Percentiles rank a stretch among this genome's conserved stretches.
These are phyloP conservation scores for Dipodomys ordii DNA, from an alignment of 2,113 vertebrate genomes.

Conservation along the genomic window DNA sequence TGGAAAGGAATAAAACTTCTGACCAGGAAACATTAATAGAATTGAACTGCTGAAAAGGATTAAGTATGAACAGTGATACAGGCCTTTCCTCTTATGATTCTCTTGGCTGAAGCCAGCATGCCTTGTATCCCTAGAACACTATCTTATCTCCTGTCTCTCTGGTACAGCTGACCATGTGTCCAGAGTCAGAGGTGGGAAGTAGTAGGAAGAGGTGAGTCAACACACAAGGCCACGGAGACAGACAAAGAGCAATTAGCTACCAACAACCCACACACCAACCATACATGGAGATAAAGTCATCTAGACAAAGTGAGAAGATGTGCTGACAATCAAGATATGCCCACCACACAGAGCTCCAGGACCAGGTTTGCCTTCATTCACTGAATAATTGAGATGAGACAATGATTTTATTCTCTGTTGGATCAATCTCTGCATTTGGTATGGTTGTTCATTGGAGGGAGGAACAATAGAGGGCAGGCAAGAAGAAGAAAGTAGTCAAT, in stretches of 20 bases:
- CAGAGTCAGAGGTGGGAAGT: neutral
- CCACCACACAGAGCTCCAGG: neutral
- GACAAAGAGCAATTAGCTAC: neutral
- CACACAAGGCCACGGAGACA: neutral
- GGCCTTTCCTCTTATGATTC: neutral
- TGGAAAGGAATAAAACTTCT: neutral
- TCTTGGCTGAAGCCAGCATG: neutral
- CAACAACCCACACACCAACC: neutral
- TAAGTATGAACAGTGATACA: neutral
- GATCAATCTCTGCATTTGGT: neutral
- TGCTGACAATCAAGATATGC: no score
- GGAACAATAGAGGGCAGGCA: conserved; percentile 18
- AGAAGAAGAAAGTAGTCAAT: conserved; percentile 47
- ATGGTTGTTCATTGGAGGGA: neutral
- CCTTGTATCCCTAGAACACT: neutral
- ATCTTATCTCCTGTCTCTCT: neutral
- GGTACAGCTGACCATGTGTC: neutral
- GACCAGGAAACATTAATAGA: neutral
- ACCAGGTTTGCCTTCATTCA: neutral
- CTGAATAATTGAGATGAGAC: conserved; percentile 20
- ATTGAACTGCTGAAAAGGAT: conserved; percentile 31
- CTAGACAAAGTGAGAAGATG: no score
- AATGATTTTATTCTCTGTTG: neutral
- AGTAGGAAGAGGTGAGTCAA: no score
- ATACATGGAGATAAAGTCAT: neutral